Base-by-base conservation (phyloP, 1,140 invertebrate genomes). In the Apis florea region DNA sequence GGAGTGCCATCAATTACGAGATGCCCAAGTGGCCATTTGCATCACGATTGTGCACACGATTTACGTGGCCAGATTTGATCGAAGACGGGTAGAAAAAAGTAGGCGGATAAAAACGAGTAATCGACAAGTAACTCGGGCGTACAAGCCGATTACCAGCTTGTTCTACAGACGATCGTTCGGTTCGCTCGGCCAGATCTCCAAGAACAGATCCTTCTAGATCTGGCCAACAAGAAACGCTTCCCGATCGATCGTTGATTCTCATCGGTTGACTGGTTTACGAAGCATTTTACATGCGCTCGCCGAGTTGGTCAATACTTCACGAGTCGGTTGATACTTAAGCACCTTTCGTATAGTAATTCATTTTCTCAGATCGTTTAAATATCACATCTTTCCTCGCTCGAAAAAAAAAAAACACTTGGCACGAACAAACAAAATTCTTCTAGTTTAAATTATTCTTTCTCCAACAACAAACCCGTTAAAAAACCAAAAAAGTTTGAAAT, bases 131-230 rank as follows among this genome's bases (percentile, higher is more conserved):
- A 81, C 79, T 66, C 24, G 61, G 31, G 13, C 63, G 40, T 76
- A 40, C 79, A 76, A 76, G 61, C 72, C 79, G 54, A 76, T 76
- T 72, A 81, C 78, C 47, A 80, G 78, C 71, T 56, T 64, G 79
- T 54, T 47, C 31, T 24, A 59, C 53, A 71, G 67, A 26, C 40
- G 54, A 75, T 68, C 64, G 13, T 59, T 76, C 79, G 47, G 1
- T 24, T 75, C 53, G 31, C 12, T 49, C 64, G 21, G 47, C 51
- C 13, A 73, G 51, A 73, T 66, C 59, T 56, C 49, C 51, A 24
- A 61, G 59, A 63, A 26, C 51, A 40, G 31, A 54, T 73, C 59
- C 21, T 66, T 56, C 24, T 24, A 53, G 47, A 71, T 79, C 67
- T n/a, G n/a, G 26, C 15, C 21, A 12, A 17, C 67, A 24, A n/a